phyloP scores from a whole-genome alignment of 2,113 vertebrate species.

The Grammatotria lemairii region DNA sequence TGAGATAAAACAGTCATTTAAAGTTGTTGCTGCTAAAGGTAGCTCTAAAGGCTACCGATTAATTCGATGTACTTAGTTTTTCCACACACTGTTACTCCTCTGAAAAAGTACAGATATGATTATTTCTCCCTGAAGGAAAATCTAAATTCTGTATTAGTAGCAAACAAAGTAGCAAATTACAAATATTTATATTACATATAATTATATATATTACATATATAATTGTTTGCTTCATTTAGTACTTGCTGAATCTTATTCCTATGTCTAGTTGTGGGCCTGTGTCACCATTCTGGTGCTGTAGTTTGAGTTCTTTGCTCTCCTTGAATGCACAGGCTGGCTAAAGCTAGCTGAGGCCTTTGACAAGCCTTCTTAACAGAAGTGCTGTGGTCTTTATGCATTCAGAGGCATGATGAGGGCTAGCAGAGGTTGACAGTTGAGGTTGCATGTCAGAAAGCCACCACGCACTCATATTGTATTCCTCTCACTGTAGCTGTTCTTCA shows the following conservation, averaged over 20 bases:
- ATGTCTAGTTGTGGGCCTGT: not conserved
- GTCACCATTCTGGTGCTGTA: not conserved
- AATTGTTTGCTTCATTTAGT: not conserved
- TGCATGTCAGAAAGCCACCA: conserved; percentile 48
- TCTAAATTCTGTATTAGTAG: not conserved
- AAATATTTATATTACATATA: not conserved
- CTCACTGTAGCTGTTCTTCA: conserved; percentile 79
- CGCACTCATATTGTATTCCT: conserved; percentile 39
- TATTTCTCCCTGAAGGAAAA: not conserved
- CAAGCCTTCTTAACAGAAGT: conserved; percentile 15
- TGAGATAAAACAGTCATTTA: not conserved
- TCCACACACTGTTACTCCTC: not conserved
- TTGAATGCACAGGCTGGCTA: conserved; percentile 5
- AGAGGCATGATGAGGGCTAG: conserved; percentile 30
- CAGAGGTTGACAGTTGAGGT: conserved; percentile 58
- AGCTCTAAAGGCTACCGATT: not conserved
- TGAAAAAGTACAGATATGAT: fast-evolving
- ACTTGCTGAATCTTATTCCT: not conserved
- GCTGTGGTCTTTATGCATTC: conserved; percentile 41
- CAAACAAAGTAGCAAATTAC: not conserved
- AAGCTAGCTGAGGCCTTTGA: conserved; percentile 19
- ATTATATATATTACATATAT: not conserved
- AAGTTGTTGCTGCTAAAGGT: not conserved
- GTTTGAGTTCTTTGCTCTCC: not conserved
- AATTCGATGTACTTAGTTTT: not conserved